Base-by-base conservation (phyloP, 2,113 vertebrate species). In the Hylia prasina region DNA sequence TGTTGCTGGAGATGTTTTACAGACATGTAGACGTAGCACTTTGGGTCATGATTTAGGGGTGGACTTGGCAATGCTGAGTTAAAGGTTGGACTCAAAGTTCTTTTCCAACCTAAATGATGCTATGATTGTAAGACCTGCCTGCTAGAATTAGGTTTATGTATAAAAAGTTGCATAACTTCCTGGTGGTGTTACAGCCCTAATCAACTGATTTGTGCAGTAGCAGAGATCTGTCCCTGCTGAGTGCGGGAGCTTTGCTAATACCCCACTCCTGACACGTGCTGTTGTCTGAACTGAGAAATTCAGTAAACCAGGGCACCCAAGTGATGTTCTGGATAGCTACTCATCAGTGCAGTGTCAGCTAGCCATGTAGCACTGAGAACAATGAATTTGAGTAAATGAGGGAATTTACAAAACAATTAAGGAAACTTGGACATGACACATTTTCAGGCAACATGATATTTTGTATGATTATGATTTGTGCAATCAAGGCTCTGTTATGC, bases 181-280 rank as follows among this genome's bases (percentile, higher is more conserved):
- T 82, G 40, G 15, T 75, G 50, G 24, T 56, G 13, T 50, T 60
- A 14, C 33, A 89, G 30, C 33, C 25, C 23, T 57, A 33, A 47
- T 50, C 23, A 65, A n/a, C 25, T 77, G 20, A 14, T 22, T 65
- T 87, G 73, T 83, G 31, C 54, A 37, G 76, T 35, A 31, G 14
- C 58, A 47, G 58, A 54, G 30, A 27, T 75, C 57, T 68, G 0
- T 54, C 6, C 30, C 31, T 10, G 4, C 24, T 33, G 63, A n/a
- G 16, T 9, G 61, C 25, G 21, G 27, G 48, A 76, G 31, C 37
- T 88, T 82, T 79, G 61, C 61, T 24, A 5, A 11, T 47, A 79
- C 25, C 47, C 40, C 11, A 2, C 6, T 15, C 11, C 47, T 48
- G 44, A n/a, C 68, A 51, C 10, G 1, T 0, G 0, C 7, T 24